Evolutionary conservation across 1,140 invertebrate species (phyloP).

Genomic region (Drosophila obscura): DNA sequence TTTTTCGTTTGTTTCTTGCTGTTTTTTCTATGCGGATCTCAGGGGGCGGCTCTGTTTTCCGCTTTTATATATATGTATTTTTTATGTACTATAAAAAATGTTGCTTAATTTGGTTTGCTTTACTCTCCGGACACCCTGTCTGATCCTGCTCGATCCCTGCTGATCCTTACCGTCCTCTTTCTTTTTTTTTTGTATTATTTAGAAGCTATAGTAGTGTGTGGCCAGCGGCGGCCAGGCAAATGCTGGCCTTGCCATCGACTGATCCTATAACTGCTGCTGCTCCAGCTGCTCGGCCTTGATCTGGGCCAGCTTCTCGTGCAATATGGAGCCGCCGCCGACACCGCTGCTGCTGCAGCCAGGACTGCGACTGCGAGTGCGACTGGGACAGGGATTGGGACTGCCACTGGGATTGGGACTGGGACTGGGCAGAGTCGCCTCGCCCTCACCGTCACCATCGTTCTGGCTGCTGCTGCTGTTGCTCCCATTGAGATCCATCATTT

Average conservation of each 20-base stretch:
- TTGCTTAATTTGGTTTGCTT: slow-evolving; percentile 59
- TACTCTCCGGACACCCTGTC: background rate
- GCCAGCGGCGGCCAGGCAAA: slow-evolving; percentile 72
- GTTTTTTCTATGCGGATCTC: slow-evolving; percentile 10
- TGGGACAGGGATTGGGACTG: background rate
- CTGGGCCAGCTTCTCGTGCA: slow-evolving; percentile 82
- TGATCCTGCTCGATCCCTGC: slow-evolving; percentile 6
- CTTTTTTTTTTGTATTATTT: slow-evolving; percentile 9
- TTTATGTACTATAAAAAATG: slow-evolving; percentile 53
- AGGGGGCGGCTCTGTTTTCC: slow-evolving; percentile 5
- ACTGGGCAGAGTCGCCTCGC: background rate
- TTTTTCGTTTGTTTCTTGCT: slow-evolving; percentile 55
- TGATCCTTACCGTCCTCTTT: slow-evolving; percentile 1
- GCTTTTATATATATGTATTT: slow-evolving; percentile 34
- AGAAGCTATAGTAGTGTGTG: slow-evolving; percentile 76
- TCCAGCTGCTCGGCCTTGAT: slow-evolving; percentile 77
- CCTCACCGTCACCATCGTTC: background rate
- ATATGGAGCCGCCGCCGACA: slow-evolving; percentile 44
- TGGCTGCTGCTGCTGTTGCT: slow-evolving; percentile 44
- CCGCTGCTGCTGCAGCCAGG: background rate
- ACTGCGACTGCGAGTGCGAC: slow-evolving; percentile 9
- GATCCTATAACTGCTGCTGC: slow-evolving; percentile 77
- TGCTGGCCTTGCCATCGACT: slow-evolving; percentile 53
- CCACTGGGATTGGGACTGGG: slow-evolving; percentile 18
- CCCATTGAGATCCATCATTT: slow-evolving; percentile 80